Percentiles rank a stretch among this genome's conserved stretches.
Conservation (phyloP, 1,140 invertebrate species). For the Aphelinus atriplicis region DNA sequence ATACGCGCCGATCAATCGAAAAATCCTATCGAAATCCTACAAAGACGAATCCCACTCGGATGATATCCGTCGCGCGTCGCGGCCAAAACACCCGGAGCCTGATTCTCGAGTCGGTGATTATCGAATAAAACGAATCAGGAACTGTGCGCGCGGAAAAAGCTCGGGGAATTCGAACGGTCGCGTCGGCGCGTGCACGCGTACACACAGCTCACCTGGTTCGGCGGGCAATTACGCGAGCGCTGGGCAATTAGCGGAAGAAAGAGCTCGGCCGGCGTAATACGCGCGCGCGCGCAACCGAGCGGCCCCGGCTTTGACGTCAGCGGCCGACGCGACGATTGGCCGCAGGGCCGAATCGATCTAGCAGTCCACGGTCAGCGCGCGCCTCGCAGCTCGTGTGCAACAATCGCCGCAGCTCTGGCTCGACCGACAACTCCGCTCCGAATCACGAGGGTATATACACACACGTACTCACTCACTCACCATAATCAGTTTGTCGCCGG, state of each 20-base stretch:
- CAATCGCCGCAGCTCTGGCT: background rate
- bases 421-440: no score
- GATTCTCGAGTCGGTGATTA: no score
- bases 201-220: background rate
- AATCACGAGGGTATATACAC: background rate
- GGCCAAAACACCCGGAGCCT: no score
- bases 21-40: no score
- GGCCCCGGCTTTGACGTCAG: constrained; percentile 21
- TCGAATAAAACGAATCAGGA: no score
- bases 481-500: no score
- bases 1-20: no score
- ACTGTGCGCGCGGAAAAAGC: no score
- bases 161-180: no score
- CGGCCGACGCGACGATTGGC: constrained; percentile 34
- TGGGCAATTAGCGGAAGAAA: constrained; percentile 16
- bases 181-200: background rate
- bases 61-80: no score
- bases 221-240: background rate
- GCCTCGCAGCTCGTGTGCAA: background rate
- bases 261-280: constrained; percentile 13
- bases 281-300: constrained; percentile 22
- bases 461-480: background rate
- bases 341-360: constrained; percentile 43
- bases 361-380: background rate
- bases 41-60: no score